A percentile compares a stretch with the other conserved stretches of the same genome.
These are phyloP conservation scores for Drosophila obscura DNA, from an alignment of 1,140 invertebrate genomes.

Conservation along the genomic window DNA sequence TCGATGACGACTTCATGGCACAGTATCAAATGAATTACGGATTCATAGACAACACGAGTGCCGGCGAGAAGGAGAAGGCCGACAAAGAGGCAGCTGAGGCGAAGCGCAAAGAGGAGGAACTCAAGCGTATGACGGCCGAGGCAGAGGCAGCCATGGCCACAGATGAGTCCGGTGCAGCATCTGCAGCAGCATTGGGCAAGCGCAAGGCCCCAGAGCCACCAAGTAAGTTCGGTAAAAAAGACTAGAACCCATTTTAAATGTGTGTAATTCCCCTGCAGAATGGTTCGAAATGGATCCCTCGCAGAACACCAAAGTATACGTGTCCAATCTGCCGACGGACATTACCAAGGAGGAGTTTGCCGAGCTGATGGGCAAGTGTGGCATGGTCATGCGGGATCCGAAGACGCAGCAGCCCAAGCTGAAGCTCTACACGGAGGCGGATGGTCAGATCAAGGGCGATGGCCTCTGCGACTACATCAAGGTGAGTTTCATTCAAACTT, in stretches of 20 bases:
- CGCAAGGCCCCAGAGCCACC: constrained; percentile 84
- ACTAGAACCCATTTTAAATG: background rate
- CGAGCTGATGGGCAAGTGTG: constrained; percentile 97
- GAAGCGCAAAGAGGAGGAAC: constrained; percentile 66
- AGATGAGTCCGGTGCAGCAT: constrained; percentile 35
- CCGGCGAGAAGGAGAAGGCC: constrained; percentile 61
- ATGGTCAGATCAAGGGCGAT: constrained; percentile 96
- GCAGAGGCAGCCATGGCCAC: constrained; percentile 74
- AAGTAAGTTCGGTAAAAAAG: constrained; percentile 48
- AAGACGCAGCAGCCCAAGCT: constrained; percentile 94
- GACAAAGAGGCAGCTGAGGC: constrained; percentile 62
- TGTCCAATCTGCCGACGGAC: constrained; percentile 95
- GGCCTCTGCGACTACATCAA: constrained; percentile 98
- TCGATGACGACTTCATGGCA: constrained; percentile 98
- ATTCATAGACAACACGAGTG: constrained; percentile 87
- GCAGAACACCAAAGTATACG: constrained; percentile 99
- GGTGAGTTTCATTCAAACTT: constrained; percentile 84
- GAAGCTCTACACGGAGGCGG: constrained; percentile 95
- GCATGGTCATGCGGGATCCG: constrained; percentile 96
- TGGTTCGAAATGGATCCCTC: constrained; percentile 98
- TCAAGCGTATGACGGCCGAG: constrained; percentile 72
- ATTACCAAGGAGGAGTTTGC: constrained; percentile 95
- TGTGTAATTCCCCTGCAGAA: constrained; percentile 76
- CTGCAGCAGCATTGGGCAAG: constrained; percentile 56
- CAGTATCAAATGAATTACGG: constrained; percentile 98